Evolutionary conservation across 2,888 invertebrate genomes (phyloP), one percentile per base, ranked within the genome.

Genomic region (Clistopyga incitator): DNA sequence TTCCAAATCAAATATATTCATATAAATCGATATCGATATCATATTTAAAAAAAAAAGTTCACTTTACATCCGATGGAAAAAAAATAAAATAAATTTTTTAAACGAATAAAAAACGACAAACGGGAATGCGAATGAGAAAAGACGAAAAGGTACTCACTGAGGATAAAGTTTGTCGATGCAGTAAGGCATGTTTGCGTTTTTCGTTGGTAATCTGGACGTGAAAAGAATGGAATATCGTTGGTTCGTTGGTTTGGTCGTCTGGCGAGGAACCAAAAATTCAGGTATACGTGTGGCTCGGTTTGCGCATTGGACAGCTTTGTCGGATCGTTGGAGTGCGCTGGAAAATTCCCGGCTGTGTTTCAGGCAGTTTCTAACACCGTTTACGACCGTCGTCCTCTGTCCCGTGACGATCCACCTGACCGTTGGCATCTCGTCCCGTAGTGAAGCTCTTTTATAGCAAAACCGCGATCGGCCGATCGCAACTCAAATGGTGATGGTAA

Each of bases 401-500:
- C 83, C 84, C 86, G 86, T 78, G 85, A 87, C 85, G 86, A 90
- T 89, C 89, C 89, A 90, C 89, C 88, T 88, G 88, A 89, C 85
- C 67, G 88, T 88, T 76, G 88, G 88, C 90, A 90, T 90, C 84
- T 71, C 87, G 42, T 64, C 50, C 45, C 25, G 6, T 68, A 59
- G 54, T 74, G 70, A 50, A 64, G 52, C 47, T 76, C 84, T 79
- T 82, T 81, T 85, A 85, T 85, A 85, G 79, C 59, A 29, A 76
- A 45, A 47, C 23, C 42, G 11, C 15, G 59, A 15, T 13, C 34
- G 18, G 38, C 8, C 29, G 59, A 6, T 23, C 20, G 18, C 4
- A 42, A 11, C 47, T n/a, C 54, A 61, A 59, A 56, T 81, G 67
- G 56, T 64, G 75, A 65, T 72, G 75, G 74, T 20, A 59, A 25